Conservation (phyloP, 2,797 vertebrate species). For the Intellagama lesueurii region DNA sequence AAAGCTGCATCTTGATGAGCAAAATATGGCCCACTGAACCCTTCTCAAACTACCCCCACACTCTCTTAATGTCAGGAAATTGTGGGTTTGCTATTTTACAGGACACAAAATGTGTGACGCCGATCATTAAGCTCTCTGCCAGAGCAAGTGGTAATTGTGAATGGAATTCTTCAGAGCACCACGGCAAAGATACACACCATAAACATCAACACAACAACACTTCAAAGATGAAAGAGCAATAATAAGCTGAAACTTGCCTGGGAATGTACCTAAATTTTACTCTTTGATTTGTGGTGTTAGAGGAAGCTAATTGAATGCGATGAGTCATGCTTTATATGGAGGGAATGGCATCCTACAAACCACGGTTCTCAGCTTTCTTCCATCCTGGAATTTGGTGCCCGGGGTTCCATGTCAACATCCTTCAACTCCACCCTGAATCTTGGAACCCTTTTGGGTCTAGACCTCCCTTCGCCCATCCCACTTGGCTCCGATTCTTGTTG, state of each 20-base stretch:
- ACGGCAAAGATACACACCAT: not conserved
- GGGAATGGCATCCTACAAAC: slow-evolving; percentile 10
- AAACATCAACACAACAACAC: slow-evolving; percentile 20
- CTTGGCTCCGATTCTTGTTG: not conserved
- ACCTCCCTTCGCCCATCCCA: not conserved
- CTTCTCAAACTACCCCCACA: too few relatives aligned
- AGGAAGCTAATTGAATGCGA: not conserved
- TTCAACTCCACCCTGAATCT: slow-evolving; percentile 8
- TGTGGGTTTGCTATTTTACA: not conserved
- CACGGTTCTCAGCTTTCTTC: slow-evolving; percentile 37
- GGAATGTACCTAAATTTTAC: slow-evolving; percentile 43
- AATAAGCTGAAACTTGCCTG: slow-evolving; percentile 46
- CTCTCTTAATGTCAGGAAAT: too few relatives aligned
- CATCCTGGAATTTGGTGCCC: slow-evolving; percentile 34
- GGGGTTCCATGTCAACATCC: not conserved
- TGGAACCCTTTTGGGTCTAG: not conserved
- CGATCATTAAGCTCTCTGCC: not conserved
- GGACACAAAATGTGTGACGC: not conserved
- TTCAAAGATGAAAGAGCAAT: slow-evolving; percentile 40
- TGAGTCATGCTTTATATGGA: slow-evolving; percentile 41
- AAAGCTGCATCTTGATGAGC: too few relatives aligned
- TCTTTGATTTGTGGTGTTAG: slow-evolving; percentile 10
- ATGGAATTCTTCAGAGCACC: slow-evolving; percentile 14
- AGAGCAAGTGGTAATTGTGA: not conserved
- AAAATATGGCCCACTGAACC: too few relatives aligned